These are phyloP conservation scores for Hesperophylax magnus DNA, from an alignment of 1,140 invertebrate genomes.

Conservation along the genomic window DNA sequence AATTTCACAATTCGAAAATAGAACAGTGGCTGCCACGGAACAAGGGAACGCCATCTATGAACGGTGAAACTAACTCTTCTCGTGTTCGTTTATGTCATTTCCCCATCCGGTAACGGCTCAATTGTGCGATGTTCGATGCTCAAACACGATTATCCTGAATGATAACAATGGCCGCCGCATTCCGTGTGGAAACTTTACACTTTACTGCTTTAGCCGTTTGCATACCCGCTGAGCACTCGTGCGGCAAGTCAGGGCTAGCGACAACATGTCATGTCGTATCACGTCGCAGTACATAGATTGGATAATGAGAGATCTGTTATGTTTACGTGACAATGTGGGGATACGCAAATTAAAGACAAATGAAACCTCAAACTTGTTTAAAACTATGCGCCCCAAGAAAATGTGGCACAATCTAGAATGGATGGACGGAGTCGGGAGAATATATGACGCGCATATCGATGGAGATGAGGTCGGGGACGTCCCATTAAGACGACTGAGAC, in stretches of 20 bases:
- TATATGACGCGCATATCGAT: too few species aligned
- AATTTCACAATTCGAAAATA: not conserved
- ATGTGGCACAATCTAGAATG: too few species aligned
- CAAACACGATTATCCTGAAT: conserved; percentile 10
- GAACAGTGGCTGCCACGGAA: not conserved
- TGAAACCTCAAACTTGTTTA: too few species aligned
- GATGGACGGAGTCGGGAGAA: too few species aligned
- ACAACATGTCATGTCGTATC: too few species aligned
- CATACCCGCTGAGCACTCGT: not conserved
- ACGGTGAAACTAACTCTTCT: not conserved
- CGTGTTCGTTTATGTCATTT: not conserved
- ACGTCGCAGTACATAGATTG: too few species aligned
- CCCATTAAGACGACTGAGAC: too few species aligned
- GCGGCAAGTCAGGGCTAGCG: conserved; percentile 6
- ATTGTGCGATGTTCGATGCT: not conserved
- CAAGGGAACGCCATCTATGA: not conserved
- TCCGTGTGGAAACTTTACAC: not conserved
- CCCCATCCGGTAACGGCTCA: not conserved
- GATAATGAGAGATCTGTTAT: too few species aligned
- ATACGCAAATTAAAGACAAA: not conserved
- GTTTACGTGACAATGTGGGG: not conserved
- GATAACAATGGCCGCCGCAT: conserved; percentile 22
- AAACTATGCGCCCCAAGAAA: too few species aligned
- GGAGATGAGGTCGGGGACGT: too few species aligned
- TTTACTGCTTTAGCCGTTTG: not conserved